Evolutionary conservation across 2,113 vertebrate species (phyloP).

Genomic region (Syngnathus scovelli): DNA sequence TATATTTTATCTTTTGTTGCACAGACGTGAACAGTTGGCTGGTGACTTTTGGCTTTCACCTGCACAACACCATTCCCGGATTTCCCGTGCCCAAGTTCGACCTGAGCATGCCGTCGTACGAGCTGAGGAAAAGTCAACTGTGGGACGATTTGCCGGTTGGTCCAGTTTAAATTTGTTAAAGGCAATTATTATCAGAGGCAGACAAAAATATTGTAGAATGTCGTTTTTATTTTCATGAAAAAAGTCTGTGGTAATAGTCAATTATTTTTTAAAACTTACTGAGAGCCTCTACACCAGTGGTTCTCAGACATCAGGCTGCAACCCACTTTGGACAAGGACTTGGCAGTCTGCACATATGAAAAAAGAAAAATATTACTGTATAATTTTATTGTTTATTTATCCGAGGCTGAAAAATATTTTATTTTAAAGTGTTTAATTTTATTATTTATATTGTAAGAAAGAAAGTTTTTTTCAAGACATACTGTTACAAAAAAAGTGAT

Average conservation of each 20-base stretch:
- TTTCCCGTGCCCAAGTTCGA: constrained; percentile 91
- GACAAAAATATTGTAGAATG: background rate
- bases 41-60: constrained; percentile 96
- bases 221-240: background rate
- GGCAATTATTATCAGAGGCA: background rate
- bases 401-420: too few relatives aligned
- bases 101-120: constrained; percentile 88
- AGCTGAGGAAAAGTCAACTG: constrained; percentile 89
- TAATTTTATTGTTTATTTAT: too few relatives aligned
- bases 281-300: too few relatives aligned
- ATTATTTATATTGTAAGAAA: too few relatives aligned
- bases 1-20: background rate
- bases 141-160: constrained; percentile 96
- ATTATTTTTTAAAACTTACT: too few relatives aligned
- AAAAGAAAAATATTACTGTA: too few relatives aligned
- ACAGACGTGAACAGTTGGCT: constrained; percentile 99
- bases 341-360: too few relatives aligned
- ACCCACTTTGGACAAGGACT: too few relatives aligned
- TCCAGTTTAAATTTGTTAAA: constrained; percentile 11
- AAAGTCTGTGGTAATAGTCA: background rate
- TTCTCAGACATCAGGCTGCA: too few relatives aligned
- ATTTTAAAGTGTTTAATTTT: too few relatives aligned
- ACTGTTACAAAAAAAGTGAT: too few relatives aligned
- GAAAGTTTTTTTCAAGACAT: too few relatives aligned
- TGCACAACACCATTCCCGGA: constrained; percentile 96